Base-by-base conservation (phyloP, 2,113 vertebrate genomes). In the Pollimyrus isidori region DNA sequence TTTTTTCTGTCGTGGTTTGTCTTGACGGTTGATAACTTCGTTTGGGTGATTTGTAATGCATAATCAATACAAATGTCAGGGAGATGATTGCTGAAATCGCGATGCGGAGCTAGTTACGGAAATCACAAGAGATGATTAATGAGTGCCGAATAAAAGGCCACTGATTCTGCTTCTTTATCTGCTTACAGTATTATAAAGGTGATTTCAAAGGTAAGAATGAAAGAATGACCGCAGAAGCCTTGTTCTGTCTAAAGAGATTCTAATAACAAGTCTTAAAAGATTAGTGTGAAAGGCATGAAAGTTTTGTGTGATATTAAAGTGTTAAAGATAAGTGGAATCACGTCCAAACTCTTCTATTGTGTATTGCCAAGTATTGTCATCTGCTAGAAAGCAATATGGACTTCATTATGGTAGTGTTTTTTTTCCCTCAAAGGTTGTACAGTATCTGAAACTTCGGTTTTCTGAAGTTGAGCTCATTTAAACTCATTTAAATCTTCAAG, bases 361-460 rank as follows among this genome's bases (percentile, higher is more conserved):
- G 3, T 56, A 49, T 88, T 80, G 48, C 35, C n/a, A 35, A 48
- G 49, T 46, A 82, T 42, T 86, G 53, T 2, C 42, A 19, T 89
- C 35, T 46, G 7, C 4, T 26, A 23, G 23, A 58, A 53, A 23
- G 76, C 88, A 65, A 35, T 58, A 42, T 85, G 80, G 53, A 39
- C n/a, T 89, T 89, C 62, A 85, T 89, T 89, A 53, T 69, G n/a
- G 26, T 88, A 30, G 62, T 88, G 62, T 45, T 87, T 58, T 45
- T 87, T 58, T 87, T n/a, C n/a, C 35, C 39, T 45, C 4, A 17
- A 19, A 86, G 46, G 45, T 86, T 86, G 21, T 49, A 26, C 45
- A 19, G 23, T 23, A 86, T 21, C 21, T 26, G 46, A 86, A 15
- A 35, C 85, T 87, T 56, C 0, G 53, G 85, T 30, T 19, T 56